phyloP scores from a whole-genome alignment of 92 coral and sea anemone species.

The Paragorgia papillata region DNA sequence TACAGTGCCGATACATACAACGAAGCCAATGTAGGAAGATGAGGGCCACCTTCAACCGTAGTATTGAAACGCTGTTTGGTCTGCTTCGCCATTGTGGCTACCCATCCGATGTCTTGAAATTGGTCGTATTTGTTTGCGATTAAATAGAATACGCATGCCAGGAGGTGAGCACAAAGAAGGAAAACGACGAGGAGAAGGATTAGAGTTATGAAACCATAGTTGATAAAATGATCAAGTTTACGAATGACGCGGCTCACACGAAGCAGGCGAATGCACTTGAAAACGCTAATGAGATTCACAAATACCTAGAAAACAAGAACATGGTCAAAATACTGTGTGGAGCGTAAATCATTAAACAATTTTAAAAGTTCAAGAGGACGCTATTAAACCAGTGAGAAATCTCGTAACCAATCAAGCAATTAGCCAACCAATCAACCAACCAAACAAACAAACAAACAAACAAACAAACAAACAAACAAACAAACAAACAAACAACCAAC shows the following conservation, averaged over 20 bases:
- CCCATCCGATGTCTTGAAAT: slow-evolving; percentile 71
- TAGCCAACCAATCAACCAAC: too few relatives aligned
- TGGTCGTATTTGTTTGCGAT: slow-evolving; percentile 74
- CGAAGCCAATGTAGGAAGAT: slow-evolving; percentile 70
- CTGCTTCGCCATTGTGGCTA: slow-evolving; percentile 45
- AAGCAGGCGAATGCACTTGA: slow-evolving; percentile 88
- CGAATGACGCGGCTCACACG: slow-evolving; percentile 93
- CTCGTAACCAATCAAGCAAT: too few relatives aligned
- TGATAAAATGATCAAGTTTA: slow-evolving; percentile 90
- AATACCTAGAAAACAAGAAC: slow-evolving; percentile 53
- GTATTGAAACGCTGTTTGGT: slow-evolving; percentile 53
- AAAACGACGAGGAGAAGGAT: slow-evolving; percentile 80
- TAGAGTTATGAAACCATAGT: slow-evolving; percentile 93
- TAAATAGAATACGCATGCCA: slow-evolving; percentile 90
- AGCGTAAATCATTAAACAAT: too few relatives aligned
- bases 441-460: too few relatives aligned
- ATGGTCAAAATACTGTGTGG: neutral
- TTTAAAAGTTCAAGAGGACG: too few relatives aligned
- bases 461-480: too few relatives aligned
- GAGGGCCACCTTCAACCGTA: slow-evolving; percentile 18
- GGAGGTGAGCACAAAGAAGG: slow-evolving; percentile 92
- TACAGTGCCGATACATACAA: slow-evolving; percentile 88
- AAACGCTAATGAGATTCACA: slow-evolving; percentile 75
- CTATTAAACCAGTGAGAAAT: too few relatives aligned
- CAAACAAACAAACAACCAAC: too few relatives aligned